phyloP scores from a whole-genome alignment of 2,888 invertebrate species.

The Meteorus cinctellus region DNA sequence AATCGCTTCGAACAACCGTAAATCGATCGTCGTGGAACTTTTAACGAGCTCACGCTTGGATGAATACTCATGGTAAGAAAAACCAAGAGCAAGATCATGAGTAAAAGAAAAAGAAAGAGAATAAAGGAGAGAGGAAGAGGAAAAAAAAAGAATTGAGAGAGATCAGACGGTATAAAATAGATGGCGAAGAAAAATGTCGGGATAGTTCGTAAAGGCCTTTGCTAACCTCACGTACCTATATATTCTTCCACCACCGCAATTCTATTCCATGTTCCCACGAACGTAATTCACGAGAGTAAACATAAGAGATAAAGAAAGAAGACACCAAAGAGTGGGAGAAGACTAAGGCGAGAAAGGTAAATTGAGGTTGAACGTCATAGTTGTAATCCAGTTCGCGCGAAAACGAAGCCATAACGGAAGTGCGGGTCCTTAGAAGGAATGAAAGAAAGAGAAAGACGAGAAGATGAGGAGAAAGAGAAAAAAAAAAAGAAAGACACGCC shows the following conservation, averaged over 20 bases:
- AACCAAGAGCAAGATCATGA: slow-evolving; percentile 13
- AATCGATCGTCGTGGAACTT: slow-evolving; percentile 34
- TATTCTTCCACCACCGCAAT: slow-evolving; percentile 3
- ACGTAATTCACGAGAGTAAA: slow-evolving; percentile 23
- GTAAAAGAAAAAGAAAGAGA: slow-evolving; percentile 22
- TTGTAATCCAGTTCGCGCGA: slow-evolving; percentile 68
- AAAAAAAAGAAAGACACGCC: slow-evolving; percentile 62
- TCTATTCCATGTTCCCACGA: slow-evolving; percentile 45
- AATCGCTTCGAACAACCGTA: slow-evolving; percentile 22
- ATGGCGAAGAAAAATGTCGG: background rate
- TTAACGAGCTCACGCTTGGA: slow-evolving; percentile 37
- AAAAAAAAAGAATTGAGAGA: slow-evolving; percentile 13
- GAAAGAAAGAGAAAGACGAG: slow-evolving; percentile 37
- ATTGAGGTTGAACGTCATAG: slow-evolving; percentile 41
- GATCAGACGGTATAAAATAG: slow-evolving; percentile 4
- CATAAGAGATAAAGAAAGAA: background rate
- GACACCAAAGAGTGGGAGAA: background rate
- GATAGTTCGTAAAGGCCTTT: slow-evolving; percentile 25
- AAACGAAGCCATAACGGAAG: slow-evolving; percentile 66
- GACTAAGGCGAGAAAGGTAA: slow-evolving; percentile 8
- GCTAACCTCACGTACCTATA: slow-evolving; percentile 9
- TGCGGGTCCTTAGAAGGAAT: slow-evolving; percentile 45
- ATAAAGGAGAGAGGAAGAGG: background rate
- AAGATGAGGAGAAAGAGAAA: background rate
- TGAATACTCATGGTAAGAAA: background rate